These are phyloP conservation scores for Altica lythri DNA, from an alignment of 2,888 invertebrate genomes.

Conservation along the genomic window DNA sequence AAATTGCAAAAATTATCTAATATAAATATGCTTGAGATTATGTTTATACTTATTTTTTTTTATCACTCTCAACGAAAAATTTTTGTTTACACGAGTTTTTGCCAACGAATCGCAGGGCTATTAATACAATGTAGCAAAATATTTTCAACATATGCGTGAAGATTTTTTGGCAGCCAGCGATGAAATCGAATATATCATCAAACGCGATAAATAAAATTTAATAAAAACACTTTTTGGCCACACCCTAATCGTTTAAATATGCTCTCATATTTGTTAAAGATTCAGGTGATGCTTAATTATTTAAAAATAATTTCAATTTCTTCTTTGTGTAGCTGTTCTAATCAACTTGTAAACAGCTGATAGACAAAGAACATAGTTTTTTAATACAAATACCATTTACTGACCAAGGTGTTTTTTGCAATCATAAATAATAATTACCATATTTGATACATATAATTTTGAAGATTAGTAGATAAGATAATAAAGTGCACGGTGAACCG, in stretches of 20 bases:
- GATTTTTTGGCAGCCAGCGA: conserved; percentile 26
- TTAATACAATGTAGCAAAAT: conserved; percentile 34
- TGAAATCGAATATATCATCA: conserved; percentile 12
- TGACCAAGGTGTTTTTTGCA: too few relatives aligned
- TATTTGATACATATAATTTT: too few relatives aligned
- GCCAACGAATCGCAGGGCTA: conserved; percentile 26
- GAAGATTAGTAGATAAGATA: too few relatives aligned
- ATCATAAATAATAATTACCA: too few relatives aligned
- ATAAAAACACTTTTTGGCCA: conserved; percentile 4
- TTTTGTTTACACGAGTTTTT: conserved; percentile 26
- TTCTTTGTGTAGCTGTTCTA: too few relatives aligned
- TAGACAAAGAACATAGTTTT: too few relatives aligned
- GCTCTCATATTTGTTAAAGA: background rate
- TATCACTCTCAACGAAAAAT: conserved; percentile 14
- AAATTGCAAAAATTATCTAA: conserved; percentile 27
- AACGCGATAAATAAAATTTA: conserved; percentile 8
- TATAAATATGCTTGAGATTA: conserved; percentile 21
- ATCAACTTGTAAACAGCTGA: too few relatives aligned
- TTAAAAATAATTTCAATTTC: too few relatives aligned
- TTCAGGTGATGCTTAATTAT: too few relatives aligned
- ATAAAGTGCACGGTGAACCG: too few relatives aligned
- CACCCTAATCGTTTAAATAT: conserved; percentile 2
- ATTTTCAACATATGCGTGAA: conserved; percentile 28
- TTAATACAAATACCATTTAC: too few relatives aligned
- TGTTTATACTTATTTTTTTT: conserved; percentile 28